Evolutionary conservation across 2,888 invertebrate species (phyloP).

Genomic region (Epiblema foenella): DNA sequence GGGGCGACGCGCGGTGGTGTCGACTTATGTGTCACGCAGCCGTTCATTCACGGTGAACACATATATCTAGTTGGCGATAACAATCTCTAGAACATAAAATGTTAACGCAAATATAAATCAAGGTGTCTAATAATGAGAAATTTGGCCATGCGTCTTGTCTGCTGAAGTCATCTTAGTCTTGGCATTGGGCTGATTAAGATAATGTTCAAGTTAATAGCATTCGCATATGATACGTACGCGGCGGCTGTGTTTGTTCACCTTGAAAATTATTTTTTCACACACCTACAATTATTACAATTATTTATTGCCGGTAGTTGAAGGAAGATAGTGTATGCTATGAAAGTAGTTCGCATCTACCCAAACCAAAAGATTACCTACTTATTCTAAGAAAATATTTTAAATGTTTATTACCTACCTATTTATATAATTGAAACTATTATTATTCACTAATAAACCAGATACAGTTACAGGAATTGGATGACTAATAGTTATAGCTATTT

Average conservation of each 20-base stretch:
- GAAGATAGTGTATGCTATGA: background rate
- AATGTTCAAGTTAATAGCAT: conserved; percentile 43
- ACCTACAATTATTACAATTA: conserved; percentile 29
- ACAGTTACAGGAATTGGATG: background rate
- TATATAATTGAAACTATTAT: too few relatives aligned
- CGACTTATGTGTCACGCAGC: conserved; percentile 51
- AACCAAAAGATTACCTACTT: too few relatives aligned
- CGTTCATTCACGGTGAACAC: conserved; percentile 37
- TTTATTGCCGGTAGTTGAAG: conserved; percentile 26
- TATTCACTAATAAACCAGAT: background rate
- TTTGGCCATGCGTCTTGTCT: conserved; percentile 41
- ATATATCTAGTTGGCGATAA: conserved; percentile 48
- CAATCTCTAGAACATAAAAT: conserved; percentile 50
- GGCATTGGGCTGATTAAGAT: conserved; percentile 50
- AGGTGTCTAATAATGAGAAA: conserved; percentile 48
- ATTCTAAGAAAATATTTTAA: too few relatives aligned
- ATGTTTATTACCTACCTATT: too few relatives aligned
- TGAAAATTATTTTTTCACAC: conserved; percentile 48
- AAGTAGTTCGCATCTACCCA: too few relatives aligned
- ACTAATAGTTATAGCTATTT: conserved; percentile 4
- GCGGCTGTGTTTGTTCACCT: conserved; percentile 48
- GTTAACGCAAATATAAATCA: conserved; percentile 51
- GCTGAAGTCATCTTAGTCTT: conserved; percentile 44
- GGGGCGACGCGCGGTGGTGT: conserved; percentile 48
- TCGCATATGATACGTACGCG: conserved; percentile 31